phyloP scores from a whole-genome alignment of 1,140 invertebrate species.

The Rhopalosiphum padi region DNA sequence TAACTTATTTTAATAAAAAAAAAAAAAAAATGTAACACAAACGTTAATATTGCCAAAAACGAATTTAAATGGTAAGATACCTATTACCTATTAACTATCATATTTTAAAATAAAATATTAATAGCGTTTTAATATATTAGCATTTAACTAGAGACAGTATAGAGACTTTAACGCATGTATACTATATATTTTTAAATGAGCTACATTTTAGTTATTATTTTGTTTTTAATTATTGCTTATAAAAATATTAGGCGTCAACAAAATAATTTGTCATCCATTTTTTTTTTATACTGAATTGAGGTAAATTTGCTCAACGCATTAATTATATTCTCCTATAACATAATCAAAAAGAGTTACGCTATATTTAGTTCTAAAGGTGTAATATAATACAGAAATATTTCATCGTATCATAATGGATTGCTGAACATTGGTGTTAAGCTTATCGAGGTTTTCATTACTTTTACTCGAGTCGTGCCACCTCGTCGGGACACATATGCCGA shows the following conservation, averaged over 20 bases:
- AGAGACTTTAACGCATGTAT: constrained; percentile 8
- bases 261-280: background rate
- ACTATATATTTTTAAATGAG: background rate
- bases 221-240: background rate
- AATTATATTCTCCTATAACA: background rate
- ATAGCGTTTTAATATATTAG: background rate
- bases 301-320: background rate
- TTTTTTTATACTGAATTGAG: background rate
- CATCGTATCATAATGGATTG: background rate
- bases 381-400: background rate
- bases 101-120: background rate
- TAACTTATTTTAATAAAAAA: background rate
- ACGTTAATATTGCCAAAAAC: background rate
- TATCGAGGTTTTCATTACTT: background rate
- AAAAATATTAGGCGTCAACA: background rate
- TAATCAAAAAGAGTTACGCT: background rate
- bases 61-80: background rate
- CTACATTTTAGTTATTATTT: background rate
- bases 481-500: background rate
- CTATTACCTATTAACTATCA: too few relatives aligned
- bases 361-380: background rate
- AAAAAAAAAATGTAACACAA: background rate
- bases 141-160: too few relatives aligned
- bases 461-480: background rate
- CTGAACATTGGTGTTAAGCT: background rate